Base-by-base conservation (phyloP, 2,797 vertebrate species). In the Serranus cabrilla region DNA sequence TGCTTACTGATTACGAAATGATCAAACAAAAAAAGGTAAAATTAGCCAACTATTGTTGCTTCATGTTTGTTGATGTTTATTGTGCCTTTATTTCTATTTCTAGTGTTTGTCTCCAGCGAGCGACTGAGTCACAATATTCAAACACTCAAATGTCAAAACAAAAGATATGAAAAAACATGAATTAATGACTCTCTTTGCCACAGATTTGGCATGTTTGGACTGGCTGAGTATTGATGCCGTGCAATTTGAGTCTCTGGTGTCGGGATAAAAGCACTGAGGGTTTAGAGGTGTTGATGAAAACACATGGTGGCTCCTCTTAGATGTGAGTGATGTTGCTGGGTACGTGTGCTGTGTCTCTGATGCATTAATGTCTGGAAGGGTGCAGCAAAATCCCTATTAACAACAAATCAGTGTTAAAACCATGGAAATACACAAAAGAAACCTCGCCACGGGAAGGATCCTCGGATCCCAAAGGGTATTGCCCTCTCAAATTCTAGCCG, bases 221-320 rank as follows among this genome's bases (percentile, higher is more conserved):
- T 23, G 43, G 47, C 18, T 40, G n/a, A 71, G 37, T 45, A 64
- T 12, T 23, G 50, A 74, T 54, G 67, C 13, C 58, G 54, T 73
- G 47, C 34, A 52, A 84, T 71, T 14, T 51, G 14, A 66, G 76
- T 43, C 14, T 72, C 72, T 62, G 50, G 45, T 56, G 71, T 21
- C 2, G 3, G 75, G 39, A 72, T 65, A 49, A 54, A 81, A 82
- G 64, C 56, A 49, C 23, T 16, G 42, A 68, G 16, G 49, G 67
- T 60, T 78, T 40, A 67, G 31, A 76, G 50, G 62, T 71, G 73
- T 71, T 80, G 52, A 83, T 83, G 71, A 76, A 62, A 79, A 60
- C 65, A 63, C 39, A 77, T 51, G n/a, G 59, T 11, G 16, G 34
- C 17, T 65, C 49, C 21, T 68, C 55, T 71, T 68, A 25, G 50